These are phyloP conservation scores for Coranthus polyacanthus DNA, from an alignment of 2,797 vertebrate genomes.

Conservation along the genomic window DNA sequence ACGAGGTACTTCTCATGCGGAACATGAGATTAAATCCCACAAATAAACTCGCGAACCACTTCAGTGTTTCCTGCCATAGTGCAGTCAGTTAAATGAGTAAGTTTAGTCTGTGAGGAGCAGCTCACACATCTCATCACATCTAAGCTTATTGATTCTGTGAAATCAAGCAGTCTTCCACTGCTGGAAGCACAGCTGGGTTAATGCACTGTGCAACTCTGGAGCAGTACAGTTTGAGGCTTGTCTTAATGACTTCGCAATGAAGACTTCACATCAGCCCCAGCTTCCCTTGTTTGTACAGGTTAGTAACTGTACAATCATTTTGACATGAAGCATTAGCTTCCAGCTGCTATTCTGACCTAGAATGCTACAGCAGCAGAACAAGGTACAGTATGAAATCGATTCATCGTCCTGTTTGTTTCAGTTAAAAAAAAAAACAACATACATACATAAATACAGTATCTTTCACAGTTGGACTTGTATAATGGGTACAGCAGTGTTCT, in stretches of 20 bases:
- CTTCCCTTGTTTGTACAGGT: slow-evolving; percentile 6
- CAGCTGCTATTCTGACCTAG: neutral
- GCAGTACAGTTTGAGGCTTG: slow-evolving; percentile 5
- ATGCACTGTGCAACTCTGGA: slow-evolving; percentile 10
- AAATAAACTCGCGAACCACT: slow-evolving; percentile 27
- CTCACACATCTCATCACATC: slow-evolving; percentile 37
- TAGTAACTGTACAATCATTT: neutral
- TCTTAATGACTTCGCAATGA: slow-evolving; percentile 8
- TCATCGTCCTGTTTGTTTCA: no score
- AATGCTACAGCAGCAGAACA: neutral
- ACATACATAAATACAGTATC: no score
- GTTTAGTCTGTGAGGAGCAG: slow-evolving; percentile 36
- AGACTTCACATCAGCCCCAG: slow-evolving; percentile 11
- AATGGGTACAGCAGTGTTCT: no score
- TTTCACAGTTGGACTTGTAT: no score
- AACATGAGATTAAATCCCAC: no score
- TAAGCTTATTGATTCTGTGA: slow-evolving; percentile 47
- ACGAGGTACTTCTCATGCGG: no score
- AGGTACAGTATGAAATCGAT: no score
- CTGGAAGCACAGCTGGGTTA: slow-evolving; percentile 23
- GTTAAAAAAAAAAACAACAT: no score
- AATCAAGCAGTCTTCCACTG: slow-evolving; percentile 28
- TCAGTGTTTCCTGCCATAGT: slow-evolving; percentile 8
- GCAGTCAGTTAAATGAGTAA: slow-evolving; percentile 32
- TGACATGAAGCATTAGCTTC: neutral